Percentiles rank a stretch among this genome's conserved stretches.
Evolutionary conservation across 2,797 vertebrate genomes (phyloP).

Genomic region (Lerista edwardsae): DNA sequence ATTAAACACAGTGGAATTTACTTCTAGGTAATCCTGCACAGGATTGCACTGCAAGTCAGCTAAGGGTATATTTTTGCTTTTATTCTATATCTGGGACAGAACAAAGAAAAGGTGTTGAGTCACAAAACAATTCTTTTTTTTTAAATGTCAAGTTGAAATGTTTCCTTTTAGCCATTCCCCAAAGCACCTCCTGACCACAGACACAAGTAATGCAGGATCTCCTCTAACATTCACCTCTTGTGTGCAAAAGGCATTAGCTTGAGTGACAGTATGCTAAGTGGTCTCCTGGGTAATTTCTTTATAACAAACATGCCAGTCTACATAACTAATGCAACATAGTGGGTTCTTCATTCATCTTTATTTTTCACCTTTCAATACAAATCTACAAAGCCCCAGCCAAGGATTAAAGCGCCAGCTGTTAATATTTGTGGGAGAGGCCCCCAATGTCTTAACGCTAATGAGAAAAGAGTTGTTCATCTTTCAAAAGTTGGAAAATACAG

Average conservation of each 20-base stretch:
- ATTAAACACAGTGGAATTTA: too few relatives aligned
- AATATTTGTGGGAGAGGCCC: background rate
- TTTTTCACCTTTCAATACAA: conserved; percentile 42
- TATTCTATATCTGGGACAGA: background rate
- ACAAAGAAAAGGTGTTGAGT: background rate
- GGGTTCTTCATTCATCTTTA: conserved; percentile 12
- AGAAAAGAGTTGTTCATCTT: background rate
- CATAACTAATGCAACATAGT: conserved; percentile 18
- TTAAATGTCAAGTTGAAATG: background rate
- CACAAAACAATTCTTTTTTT: too few relatives aligned
- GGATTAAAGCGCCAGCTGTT: conserved; percentile 37
- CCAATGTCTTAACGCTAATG: conserved; percentile 2
- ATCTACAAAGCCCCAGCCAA: conserved; percentile 6
- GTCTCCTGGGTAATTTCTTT: conserved; percentile 40
- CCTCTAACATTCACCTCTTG: conserved; percentile 5
- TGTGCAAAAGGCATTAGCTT: conserved; percentile 27
- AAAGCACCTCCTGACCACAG: conserved; percentile 30
- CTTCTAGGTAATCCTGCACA: too few relatives aligned
- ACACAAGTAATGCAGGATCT: conserved; percentile 29
- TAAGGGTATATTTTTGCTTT: background rate
- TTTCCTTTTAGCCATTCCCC: conserved; percentile 34
- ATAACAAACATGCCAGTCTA: conserved; percentile 46
- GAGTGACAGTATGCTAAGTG: conserved; percentile 22
- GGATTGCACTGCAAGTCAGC: background rate
- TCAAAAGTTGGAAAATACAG: background rate